Percentiles rank a stretch among this genome's conserved stretches.
Evolutionary conservation across 53 echinoderm and acorn worm species (phyloP).

Genomic region (Astropecten irregularis): DNA sequence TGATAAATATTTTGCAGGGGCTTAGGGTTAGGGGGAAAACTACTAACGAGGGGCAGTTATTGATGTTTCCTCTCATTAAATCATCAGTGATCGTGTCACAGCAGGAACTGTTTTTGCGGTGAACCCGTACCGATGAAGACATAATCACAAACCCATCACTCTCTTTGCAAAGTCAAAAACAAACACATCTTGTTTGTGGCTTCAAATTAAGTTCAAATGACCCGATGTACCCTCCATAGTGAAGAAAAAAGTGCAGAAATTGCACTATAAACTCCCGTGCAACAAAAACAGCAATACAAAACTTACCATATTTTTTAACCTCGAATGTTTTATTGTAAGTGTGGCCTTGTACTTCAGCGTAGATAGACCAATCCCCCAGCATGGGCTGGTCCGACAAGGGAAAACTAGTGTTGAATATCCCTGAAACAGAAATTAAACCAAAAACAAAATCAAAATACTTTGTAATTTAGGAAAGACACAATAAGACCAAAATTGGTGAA

Average conservation of each 20-base stretch:
- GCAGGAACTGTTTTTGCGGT: too few relatives aligned
- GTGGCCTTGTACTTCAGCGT: conserved; percentile 73
- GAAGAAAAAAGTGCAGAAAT: too few relatives aligned
- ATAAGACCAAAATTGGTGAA: neutral
- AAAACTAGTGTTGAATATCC: conserved; percentile 85
- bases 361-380: conserved; percentile 92
- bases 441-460: neutral
- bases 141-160: too few relatives aligned
- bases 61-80: neutral
- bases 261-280: too few relatives aligned
- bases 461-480: neutral
- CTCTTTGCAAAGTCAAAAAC: too few relatives aligned
- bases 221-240: too few relatives aligned
- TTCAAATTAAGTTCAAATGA: too few relatives aligned
- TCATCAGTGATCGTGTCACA: neutral
- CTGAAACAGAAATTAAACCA: too few relatives aligned
- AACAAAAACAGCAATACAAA: too few relatives aligned
- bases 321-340: conserved; percentile 86
- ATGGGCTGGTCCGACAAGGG: conserved; percentile 96
- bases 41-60: neutral
- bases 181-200: too few relatives aligned
- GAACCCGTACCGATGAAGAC: too few relatives aligned
- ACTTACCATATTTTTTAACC: conserved; percentile 96
- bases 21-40: too few relatives aligned
- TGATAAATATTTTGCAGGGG: neutral